Conservation (phyloP, 64 coral and sea anemone species). For the Montipora efflorescens region DNA sequence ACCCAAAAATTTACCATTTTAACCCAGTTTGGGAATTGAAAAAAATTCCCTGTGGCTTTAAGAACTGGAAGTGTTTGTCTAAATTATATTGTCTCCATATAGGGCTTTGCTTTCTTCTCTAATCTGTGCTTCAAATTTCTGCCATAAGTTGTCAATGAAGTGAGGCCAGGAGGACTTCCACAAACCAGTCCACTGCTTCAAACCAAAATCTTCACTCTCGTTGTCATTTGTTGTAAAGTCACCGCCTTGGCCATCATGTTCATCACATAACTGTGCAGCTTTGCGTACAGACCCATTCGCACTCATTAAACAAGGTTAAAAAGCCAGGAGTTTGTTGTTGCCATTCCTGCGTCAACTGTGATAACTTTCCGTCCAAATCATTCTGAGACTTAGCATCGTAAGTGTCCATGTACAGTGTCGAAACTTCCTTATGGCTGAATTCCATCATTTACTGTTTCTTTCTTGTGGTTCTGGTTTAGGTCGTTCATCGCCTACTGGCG, state of each 20-base stretch:
- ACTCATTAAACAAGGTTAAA: neutral
- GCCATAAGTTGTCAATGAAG: neutral
- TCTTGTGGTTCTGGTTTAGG: neutral
- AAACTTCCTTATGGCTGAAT: neutral
- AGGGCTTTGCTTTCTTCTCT: neutral
- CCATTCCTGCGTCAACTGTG: neutral
- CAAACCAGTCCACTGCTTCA: neutral
- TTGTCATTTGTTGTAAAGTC: conserved; percentile 1
- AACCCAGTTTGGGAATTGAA: too few relatives aligned
- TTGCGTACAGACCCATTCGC: neutral
- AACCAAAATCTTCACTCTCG: neutral
- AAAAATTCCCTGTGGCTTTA: neutral
- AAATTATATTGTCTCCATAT: neutral
- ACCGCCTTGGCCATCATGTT: neutral
- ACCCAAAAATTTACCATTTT: too few relatives aligned
- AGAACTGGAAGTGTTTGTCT: neutral
- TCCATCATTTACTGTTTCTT: neutral
- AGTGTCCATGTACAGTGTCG: neutral
- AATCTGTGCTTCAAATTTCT: neutral
- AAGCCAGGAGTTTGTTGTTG: neutral
- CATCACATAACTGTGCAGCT: neutral
- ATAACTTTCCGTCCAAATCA: neutral
- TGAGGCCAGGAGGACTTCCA: neutral
- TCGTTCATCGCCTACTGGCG: too few relatives aligned
- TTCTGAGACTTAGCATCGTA: neutral